phyloP scores from a whole-genome alignment of 2,113 vertebrate species.

The Pseudorasbora parva region DNA sequence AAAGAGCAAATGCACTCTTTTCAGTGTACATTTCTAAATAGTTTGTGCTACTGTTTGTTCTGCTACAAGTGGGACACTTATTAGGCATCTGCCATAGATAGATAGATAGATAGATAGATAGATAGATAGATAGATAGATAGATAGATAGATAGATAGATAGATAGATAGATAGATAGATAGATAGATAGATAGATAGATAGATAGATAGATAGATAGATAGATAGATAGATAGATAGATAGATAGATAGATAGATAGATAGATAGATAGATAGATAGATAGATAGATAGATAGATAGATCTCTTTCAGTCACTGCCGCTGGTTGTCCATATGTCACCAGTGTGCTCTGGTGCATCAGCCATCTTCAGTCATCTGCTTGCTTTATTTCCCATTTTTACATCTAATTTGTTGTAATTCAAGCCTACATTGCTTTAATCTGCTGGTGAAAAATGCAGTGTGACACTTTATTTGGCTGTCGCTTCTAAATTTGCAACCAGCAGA shows the following conservation, averaged over 20 bases:
- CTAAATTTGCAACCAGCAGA: slow-evolving; percentile 32
- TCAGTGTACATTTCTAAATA: neutral
- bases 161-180: too few relatives aligned
- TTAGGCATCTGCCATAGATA: too few relatives aligned
- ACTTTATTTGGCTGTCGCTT: slow-evolving; percentile 58
- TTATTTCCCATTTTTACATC: slow-evolving; percentile 58
- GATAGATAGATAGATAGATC: too few relatives aligned
- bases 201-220: neutral
- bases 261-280: neutral
- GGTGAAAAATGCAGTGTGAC: slow-evolving; percentile 60
- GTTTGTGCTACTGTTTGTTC: neutral
- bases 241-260: too few relatives aligned
- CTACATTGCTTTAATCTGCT: slow-evolving; percentile 51
- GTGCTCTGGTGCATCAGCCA: neutral
- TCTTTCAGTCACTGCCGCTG: neutral
- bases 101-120: too few relatives aligned
- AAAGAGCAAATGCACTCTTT: neutral
- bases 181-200: too few relatives aligned
- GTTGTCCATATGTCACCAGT: slow-evolving; percentile 4
- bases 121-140: too few relatives aligned
- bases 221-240: neutral
- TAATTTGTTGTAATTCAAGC: slow-evolving; percentile 57
- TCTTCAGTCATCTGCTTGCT: slow-evolving; percentile 43
- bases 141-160: too few relatives aligned
- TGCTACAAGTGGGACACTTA: neutral